Evolutionary conservation across 2,888 invertebrate species (phyloP).

Genomic region (Parasteatoda lunata): DNA sequence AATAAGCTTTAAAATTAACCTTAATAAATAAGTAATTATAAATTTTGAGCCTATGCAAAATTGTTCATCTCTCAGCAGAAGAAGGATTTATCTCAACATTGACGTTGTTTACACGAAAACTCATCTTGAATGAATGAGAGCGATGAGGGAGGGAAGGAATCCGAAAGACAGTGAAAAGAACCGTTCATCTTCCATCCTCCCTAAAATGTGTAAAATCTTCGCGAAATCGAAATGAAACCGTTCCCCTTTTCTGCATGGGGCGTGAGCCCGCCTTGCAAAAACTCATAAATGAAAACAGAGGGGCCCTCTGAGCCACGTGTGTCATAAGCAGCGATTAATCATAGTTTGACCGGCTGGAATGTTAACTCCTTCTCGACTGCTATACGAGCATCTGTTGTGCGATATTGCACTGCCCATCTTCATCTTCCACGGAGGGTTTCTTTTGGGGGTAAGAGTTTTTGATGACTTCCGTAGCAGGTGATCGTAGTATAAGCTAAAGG

Average conservation of each 20-base stretch:
- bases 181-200: background rate
- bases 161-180: too few relatives aligned
- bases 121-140: too few relatives aligned
- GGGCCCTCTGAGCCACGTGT: background rate
- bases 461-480: conserved; percentile 65
- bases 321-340: conserved; percentile 44
- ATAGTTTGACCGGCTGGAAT: conserved; percentile 59
- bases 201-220: conserved; percentile 38
- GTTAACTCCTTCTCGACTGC: conserved; percentile 51
- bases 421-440: conserved; percentile 1
- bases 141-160: too few relatives aligned
- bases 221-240: background rate
- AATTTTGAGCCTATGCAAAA: too few relatives aligned
- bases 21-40: too few relatives aligned
- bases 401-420: conserved; percentile 4
- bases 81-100: too few relatives aligned
- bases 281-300: conserved; percentile 25
- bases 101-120: too few relatives aligned
- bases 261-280: background rate
- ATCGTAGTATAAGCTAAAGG: conserved; percentile 53
- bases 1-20: too few relatives aligned
- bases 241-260: background rate
- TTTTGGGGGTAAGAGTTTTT: conserved; percentile 18
- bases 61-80: too few relatives aligned
- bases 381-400: conserved; percentile 38